A percentile compares a stretch with the other conserved stretches of the same genome.
Conservation (phyloP, 2,113 vertebrate genomes). For the Leptosomus discolor region DNA sequence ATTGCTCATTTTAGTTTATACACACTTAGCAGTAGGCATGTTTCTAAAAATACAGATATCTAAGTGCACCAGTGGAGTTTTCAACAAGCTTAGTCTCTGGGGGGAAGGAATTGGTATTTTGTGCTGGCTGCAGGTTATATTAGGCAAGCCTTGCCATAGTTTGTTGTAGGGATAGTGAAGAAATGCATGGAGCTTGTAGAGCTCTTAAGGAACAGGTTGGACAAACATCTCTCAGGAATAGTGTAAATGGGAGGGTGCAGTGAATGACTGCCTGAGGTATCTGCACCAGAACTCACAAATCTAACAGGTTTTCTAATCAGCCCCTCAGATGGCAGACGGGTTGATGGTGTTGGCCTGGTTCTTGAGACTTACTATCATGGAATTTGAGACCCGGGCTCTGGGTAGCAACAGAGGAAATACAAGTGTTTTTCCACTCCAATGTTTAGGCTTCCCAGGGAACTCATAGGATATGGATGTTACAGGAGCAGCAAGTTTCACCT, state of each 20-base stretch:
- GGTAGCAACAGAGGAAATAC: not conserved
- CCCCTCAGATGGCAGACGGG: not conserved
- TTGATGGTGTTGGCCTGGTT: not conserved
- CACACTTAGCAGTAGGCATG: not conserved
- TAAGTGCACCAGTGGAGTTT: not conserved
- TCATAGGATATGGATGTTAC: not conserved
- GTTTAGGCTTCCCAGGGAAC: not conserved
- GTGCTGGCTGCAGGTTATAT: not conserved
- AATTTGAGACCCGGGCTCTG: not conserved
- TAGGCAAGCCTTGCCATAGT: not conserved
- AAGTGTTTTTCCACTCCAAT: not conserved
- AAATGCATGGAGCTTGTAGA: not conserved
- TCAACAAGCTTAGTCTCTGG: not conserved
- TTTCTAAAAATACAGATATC: conserved; percentile 16
- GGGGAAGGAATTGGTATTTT: not conserved
- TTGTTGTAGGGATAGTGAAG: not conserved
- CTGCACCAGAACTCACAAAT: not conserved
- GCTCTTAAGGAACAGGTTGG: not conserved
- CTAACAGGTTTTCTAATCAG: not conserved
- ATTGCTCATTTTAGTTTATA: not conserved
- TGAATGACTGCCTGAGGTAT: not conserved
- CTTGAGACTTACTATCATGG: not conserved
- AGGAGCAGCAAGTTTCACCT: not conserved
- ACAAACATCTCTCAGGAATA: not conserved
- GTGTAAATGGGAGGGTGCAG: not conserved